These are phyloP conservation scores for Brachionus rubens DNA, from an alignment of 1,140 invertebrate species.

Conservation along the genomic window DNA sequence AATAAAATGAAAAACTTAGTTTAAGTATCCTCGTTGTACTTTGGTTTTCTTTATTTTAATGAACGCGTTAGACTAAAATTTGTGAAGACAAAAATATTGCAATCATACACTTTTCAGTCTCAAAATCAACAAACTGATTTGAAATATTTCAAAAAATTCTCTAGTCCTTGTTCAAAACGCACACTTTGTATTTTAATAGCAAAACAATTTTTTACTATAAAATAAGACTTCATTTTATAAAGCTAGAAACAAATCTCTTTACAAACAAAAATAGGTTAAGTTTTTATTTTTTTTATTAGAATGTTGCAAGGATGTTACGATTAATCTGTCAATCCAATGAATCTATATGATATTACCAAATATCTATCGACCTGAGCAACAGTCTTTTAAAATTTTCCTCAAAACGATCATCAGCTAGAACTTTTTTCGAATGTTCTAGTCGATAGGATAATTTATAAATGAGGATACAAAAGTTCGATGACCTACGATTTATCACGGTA, in stretches of 20 bases:
- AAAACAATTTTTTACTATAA: neutral
- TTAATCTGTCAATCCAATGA: conserved; percentile 47
- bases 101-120: neutral
- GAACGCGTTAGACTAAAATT: too few relatives aligned
- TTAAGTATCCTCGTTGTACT: too few relatives aligned
- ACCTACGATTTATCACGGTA: conserved; percentile 37
- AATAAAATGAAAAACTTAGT: neutral
- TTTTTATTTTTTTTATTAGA: neutral
- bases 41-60: too few relatives aligned
- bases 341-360: conserved; percentile 33
- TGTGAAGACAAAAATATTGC: neutral
- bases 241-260: neutral
- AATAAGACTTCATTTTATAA: neutral
- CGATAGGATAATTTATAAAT: conserved; percentile 27
- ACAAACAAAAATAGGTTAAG: neutral
- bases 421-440: neutral
- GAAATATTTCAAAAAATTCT: neutral
- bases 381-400: conserved; percentile 3
- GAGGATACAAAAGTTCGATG: conserved; percentile 40
- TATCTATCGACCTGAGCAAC: conserved; percentile 36
- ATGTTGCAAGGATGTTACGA: conserved; percentile 38
- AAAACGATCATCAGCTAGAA: conserved; percentile 28
- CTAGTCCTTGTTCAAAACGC: neutral
- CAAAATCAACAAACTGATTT: neutral
- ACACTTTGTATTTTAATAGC: neutral